Evolutionary conservation across 2,797 vertebrate genomes (phyloP), one percentile per base, ranked within the genome.

Genomic region (Megalops cyprinoides): DNA sequence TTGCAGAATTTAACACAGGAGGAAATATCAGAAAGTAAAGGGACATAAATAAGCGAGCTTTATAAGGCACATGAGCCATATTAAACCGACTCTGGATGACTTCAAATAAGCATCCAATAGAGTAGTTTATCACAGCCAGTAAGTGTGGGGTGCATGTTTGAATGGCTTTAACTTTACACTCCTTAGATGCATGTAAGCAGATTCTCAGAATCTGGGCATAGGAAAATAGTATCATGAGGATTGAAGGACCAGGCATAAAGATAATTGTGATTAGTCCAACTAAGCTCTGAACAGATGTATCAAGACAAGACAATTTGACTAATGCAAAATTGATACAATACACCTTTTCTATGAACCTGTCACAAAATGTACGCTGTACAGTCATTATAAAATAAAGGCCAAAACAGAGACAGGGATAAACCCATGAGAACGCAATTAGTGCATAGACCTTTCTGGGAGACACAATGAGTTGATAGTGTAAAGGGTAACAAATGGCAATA

Each of bases 401-500:
- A 79, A 90, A 89, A 2, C 81, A 81, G 34, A 87, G n/a, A 49
- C 88, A n/a, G 0, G 88, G 89, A 31, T 83, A 88, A 56, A 91
- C 42, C 90, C 87, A 91, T 3, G 48, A 85, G 0, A 89, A 82
- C 18, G 77, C 58, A 20, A 90, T 80, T 0, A 88, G 74, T 69
- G 85, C 88, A 9, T 79, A 80, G 28, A 88, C 12, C 48, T 78
- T 89, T 3, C 10, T 62, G 39, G 81, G 80, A 7, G 89, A 86
- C 89, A 92, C 90, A 28, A 88, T 62, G 0, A 37, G 3, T 12
- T 88, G 83, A 78, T 90, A 91, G 18, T 77, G 83, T 76, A 91
- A 82, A 0, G 90, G 91, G 28, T 84, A n/a, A 46, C 90, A 91
- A 77, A 92, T 87, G 0, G 91, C 88, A 18, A 89, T 25, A 44